Percentiles rank a stretch among this genome's conserved stretches.
Evolutionary conservation across 2,113 vertebrate species (phyloP).

Genomic region (Silurus meridionalis): DNA sequence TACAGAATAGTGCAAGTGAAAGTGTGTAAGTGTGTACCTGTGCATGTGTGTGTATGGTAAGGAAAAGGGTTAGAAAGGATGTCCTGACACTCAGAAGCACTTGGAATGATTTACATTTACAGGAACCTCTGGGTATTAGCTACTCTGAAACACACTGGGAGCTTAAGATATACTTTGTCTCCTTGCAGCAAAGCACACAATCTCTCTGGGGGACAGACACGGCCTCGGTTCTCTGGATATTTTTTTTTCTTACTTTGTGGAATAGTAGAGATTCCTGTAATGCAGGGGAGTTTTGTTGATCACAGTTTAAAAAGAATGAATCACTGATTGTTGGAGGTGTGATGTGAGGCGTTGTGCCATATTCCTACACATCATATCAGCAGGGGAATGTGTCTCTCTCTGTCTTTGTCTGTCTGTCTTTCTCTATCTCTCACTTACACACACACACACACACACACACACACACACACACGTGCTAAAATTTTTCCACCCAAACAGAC

Average conservation of each 20-base stretch:
- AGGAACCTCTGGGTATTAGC: constrained; percentile 7
- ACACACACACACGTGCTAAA: not conserved
- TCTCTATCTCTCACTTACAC: not conserved
- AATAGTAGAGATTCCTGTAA: not conserved
- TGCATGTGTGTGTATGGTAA: not conserved
- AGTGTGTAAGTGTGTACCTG: not conserved
- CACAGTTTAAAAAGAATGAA: constrained; percentile 1
- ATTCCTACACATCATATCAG: not conserved
- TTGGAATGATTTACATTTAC: not conserved
- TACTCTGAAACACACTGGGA: not conserved
- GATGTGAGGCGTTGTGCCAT: not conserved
- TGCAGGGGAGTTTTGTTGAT: constrained; percentile 14
- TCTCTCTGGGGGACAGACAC: not conserved
- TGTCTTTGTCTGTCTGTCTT: not conserved
- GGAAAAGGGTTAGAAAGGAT: not conserved
- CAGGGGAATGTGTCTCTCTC: not conserved
- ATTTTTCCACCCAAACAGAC: not conserved
- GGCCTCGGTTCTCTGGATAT: not conserved
- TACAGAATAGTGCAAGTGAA: not conserved
- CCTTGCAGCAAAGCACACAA: not conserved
- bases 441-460: not conserved
- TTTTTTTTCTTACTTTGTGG: not conserved
- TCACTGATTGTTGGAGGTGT: constrained; percentile 12
- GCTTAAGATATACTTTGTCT: not conserved
- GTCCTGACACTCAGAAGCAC: not conserved